A percentile compares a stretch with the other conserved stretches of the same genome.
Conservation (phyloP, 1,140 invertebrate genomes). For the Dolichoris vasculosae region DNA sequence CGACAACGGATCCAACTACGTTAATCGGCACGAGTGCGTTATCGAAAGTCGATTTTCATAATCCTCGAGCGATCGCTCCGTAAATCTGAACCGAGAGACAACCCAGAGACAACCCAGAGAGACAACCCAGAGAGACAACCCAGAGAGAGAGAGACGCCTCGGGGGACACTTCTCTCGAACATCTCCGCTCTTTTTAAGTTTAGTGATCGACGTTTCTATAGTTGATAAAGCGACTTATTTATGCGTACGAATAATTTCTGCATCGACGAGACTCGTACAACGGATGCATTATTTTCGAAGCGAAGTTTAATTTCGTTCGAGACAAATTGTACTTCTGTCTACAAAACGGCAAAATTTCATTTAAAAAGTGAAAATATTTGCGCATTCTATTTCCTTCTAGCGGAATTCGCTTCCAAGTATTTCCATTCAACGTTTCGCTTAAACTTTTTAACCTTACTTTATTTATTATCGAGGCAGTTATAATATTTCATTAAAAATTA, state of each 20-base stretch:
- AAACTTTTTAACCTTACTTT: not conserved
- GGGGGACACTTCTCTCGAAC: not conserved
- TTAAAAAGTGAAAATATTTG: not conserved
- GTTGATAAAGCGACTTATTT: conserved; percentile 13
- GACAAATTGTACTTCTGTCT: not conserved
- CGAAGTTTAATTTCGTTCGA: not conserved
- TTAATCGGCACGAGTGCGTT: not conserved
- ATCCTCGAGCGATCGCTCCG: not conserved
- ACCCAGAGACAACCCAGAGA: not conserved
- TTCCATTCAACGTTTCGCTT: too few relatives aligned
- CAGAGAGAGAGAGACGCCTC: not conserved
- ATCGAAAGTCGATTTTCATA: not conserved
- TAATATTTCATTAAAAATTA: conserved; percentile 7
- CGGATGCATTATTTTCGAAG: not conserved
- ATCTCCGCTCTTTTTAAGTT: not conserved
- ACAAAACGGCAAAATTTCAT: not conserved
- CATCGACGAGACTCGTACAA: not conserved
- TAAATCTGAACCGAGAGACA: not conserved
- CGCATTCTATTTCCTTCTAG: not conserved
- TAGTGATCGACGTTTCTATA: not conserved
- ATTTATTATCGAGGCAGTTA: not conserved
- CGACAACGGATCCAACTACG: not conserved
- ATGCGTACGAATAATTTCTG: conserved; percentile 2
- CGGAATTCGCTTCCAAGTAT: not conserved
- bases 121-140: not conserved